Conservation (phyloP, 2,113 vertebrate species). For the Indicator indicator region DNA sequence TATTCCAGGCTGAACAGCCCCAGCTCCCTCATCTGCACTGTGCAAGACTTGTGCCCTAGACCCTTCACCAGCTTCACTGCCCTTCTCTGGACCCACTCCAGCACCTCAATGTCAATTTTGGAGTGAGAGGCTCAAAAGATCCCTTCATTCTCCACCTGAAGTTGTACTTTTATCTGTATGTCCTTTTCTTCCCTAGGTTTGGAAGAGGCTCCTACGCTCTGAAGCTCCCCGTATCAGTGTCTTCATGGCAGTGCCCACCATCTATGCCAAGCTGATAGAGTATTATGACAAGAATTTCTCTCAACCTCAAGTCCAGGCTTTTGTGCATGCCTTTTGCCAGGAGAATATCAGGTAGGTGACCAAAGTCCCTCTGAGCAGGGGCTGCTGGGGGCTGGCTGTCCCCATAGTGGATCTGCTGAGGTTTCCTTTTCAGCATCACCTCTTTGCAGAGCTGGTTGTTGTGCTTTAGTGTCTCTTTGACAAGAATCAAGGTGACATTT, state of each 20-base stretch:
- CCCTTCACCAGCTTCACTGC: too few relatives aligned
- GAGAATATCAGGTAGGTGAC: constrained; percentile 86
- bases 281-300: constrained; percentile 85
- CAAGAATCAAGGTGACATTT: not conserved
- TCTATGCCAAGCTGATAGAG: constrained; percentile 90
- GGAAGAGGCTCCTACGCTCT: constrained; percentile 83
- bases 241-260: constrained; percentile 97
- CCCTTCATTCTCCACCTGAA: not conserved
- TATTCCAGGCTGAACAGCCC: too few relatives aligned
- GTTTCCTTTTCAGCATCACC: not conserved
- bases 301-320: constrained; percentile 85
- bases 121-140: too few relatives aligned
- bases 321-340: constrained; percentile 85
- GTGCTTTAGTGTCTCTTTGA: not conserved
- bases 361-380: not conserved
- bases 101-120: too few relatives aligned
- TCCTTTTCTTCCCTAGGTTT: constrained; percentile 81
- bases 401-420: accelerated
- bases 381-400: not conserved
- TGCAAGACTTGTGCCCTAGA: too few relatives aligned
- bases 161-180: accelerated
- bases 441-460: not conserved
- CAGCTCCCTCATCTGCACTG: too few relatives aligned
- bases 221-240: constrained; percentile 80
- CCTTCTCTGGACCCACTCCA: too few relatives aligned